Evolutionary conservation across 92 coral and sea anemone genomes (phyloP).

Genomic region (Heliopora coerulea): DNA sequence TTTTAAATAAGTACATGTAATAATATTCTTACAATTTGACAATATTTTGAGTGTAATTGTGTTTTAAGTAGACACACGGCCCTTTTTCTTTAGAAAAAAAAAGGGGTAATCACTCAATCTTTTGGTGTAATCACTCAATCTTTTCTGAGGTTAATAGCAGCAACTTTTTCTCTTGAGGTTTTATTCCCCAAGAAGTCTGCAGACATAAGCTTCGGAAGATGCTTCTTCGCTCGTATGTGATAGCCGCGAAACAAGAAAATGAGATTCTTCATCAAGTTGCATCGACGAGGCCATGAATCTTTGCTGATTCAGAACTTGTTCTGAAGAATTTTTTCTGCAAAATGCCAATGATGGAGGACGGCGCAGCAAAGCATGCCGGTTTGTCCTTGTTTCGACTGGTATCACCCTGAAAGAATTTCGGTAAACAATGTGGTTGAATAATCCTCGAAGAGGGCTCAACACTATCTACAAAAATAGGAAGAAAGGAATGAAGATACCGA

Average conservation of each 20-base stretch:
- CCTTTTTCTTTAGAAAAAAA: too few relatives aligned
- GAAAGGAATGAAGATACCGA: too few relatives aligned
- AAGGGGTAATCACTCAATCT: too few relatives aligned
- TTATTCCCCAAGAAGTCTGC: constrained; percentile 70
- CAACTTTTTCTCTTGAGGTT: too few relatives aligned
- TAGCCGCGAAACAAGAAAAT: constrained; percentile 30
- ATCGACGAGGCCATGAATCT: constrained; percentile 29
- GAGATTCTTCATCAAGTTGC: constrained; percentile 30
- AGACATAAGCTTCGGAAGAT: constrained; percentile 43
- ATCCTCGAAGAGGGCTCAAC: constrained; percentile 83
- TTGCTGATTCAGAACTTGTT: too few relatives aligned
- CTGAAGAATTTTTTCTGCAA: constrained; percentile 18
- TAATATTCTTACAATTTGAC: too few relatives aligned
- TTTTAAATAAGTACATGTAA: too few relatives aligned
- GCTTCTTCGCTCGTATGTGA: constrained; percentile 28
- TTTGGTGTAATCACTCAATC: too few relatives aligned
- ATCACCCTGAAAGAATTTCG: constrained; percentile 58
- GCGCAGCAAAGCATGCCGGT: neutral
- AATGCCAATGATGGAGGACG: too few relatives aligned
- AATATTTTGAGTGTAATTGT: too few relatives aligned
- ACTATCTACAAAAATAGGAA: constrained; percentile 58
- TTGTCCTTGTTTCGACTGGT: constrained; percentile 37
- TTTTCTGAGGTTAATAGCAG: too few relatives aligned
- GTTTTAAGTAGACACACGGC: too few relatives aligned
- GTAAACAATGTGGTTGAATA: constrained; percentile 83